Conservation (phyloP, 2,888 invertebrate species). For the Thelaira solivaga region DNA sequence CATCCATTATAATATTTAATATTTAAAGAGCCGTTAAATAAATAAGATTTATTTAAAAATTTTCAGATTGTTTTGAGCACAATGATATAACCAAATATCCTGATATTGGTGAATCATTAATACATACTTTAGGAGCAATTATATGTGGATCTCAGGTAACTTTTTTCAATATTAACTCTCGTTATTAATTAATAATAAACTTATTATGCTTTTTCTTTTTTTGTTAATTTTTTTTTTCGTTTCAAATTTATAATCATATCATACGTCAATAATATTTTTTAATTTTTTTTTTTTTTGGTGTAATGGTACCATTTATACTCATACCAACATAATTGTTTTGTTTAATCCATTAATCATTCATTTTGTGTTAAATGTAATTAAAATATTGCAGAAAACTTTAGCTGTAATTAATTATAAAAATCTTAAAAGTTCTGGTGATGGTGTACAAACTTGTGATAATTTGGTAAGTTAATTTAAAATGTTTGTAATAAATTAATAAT, state of each 20-base stretch:
- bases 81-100: slow-evolving; percentile 74
- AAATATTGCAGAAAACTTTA: slow-evolving; percentile 75
- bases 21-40: too few relatives aligned
- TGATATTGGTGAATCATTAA: slow-evolving; percentile 76
- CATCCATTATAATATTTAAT: too few relatives aligned
- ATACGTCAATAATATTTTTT: slow-evolving; percentile 58
- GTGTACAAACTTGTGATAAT: slow-evolving; percentile 76
- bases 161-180: background rate
- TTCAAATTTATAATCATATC: slow-evolving; percentile 36
- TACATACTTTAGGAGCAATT: slow-evolving; percentile 80
- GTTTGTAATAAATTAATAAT: slow-evolving; percentile 11
- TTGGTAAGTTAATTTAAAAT: slow-evolving; percentile 72
- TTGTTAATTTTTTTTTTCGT: background rate
- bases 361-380: slow-evolving; percentile 43
- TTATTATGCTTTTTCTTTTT: slow-evolving; percentile 45
- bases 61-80: slow-evolving; percentile 78
- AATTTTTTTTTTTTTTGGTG: slow-evolving; percentile 35
- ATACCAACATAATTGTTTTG: slow-evolving; percentile 5
- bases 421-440: slow-evolving; percentile 75
- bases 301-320: slow-evolving; percentile 15
- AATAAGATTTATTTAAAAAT: too few relatives aligned
- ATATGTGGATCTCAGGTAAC: slow-evolving; percentile 81
- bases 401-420: slow-evolving; percentile 73
- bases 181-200: background rate
- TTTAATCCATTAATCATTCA: too few relatives aligned